A percentile compares a stretch with the other conserved stretches of the same genome.
These are phyloP conservation scores for Hyles euphorbiae DNA, from an alignment of 1,140 invertebrate genomes.

Conservation along the genomic window DNA sequence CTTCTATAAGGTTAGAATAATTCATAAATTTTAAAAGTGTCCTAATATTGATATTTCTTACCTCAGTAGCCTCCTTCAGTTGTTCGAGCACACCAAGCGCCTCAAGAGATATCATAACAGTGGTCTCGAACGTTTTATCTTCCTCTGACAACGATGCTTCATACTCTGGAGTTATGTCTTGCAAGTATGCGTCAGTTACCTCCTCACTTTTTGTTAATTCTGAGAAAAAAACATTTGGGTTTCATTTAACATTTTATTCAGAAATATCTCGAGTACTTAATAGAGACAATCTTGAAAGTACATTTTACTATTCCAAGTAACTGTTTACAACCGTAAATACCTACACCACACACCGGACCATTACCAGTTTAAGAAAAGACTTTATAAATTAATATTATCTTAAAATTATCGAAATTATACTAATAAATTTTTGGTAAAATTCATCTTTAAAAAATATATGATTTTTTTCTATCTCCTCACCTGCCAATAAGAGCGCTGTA, in stretches of 20 bases:
- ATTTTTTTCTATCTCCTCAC: conserved; percentile 16
- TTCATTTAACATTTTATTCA: conserved; percentile 4
- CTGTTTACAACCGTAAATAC: too few relatives aligned
- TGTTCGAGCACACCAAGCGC: conserved; percentile 90
- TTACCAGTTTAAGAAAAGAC: too few relatives aligned
- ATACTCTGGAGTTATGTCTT: conserved; percentile 68
- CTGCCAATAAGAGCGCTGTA: conserved; percentile 49
- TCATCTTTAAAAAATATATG: too few relatives aligned
- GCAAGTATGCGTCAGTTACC: conserved; percentile 57
- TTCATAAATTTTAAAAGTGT: too few relatives aligned
- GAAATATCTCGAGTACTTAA: neutral
- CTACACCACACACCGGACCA: too few relatives aligned
- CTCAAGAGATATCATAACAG: conserved; percentile 87
- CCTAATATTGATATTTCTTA: conserved; percentile 36
- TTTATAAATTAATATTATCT: too few relatives aligned
- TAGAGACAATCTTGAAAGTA: neutral
- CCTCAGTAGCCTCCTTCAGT: conserved; percentile 89
- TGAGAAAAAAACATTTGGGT: conserved; percentile 12
- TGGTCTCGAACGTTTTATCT: conserved; percentile 61
- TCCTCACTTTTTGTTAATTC: conserved; percentile 60
- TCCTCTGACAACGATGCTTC: conserved; percentile 62
- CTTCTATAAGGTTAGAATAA: too few relatives aligned
- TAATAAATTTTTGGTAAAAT: too few relatives aligned
- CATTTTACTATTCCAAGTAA: too few relatives aligned
- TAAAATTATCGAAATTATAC: too few relatives aligned